Evolutionary conservation across 2,797 vertebrate species (phyloP).

Genomic region (Dipus sagitta): DNA sequence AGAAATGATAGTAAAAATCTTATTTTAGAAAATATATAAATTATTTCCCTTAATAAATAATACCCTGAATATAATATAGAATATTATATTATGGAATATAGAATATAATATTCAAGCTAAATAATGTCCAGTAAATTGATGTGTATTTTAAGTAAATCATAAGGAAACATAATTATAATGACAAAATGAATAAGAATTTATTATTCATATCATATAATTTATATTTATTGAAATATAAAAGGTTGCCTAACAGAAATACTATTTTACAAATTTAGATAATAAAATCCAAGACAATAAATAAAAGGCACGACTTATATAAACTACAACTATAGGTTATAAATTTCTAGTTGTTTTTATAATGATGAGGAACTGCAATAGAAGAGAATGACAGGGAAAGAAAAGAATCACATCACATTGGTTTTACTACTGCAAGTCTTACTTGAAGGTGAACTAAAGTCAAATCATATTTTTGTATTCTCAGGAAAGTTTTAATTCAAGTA

Average conservation of each 20-base stretch:
- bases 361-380: neutral
- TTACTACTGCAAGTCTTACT: neutral
- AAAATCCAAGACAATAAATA: neutral
- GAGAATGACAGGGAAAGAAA: neutral
- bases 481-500: constrained; percentile 21
- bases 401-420: neutral
- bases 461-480: neutral
- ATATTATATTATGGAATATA: neutral
- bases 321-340: neutral
- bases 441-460: constrained; percentile 31
- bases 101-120: neutral
- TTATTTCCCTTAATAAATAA: constrained; percentile 33
- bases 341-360: neutral
- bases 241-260: neutral
- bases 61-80: neutral
- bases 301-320: neutral
- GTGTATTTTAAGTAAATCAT: neutral
- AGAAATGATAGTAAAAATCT: neutral
- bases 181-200: neutral
- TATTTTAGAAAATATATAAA: neutral
- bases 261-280: neutral
- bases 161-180: neutral
- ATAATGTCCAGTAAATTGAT: neutral
- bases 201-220: neutral
- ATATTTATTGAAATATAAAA: neutral